Base-by-base conservation (phyloP, 2,113 vertebrate species). In the Lampris megalopsis region DNA sequence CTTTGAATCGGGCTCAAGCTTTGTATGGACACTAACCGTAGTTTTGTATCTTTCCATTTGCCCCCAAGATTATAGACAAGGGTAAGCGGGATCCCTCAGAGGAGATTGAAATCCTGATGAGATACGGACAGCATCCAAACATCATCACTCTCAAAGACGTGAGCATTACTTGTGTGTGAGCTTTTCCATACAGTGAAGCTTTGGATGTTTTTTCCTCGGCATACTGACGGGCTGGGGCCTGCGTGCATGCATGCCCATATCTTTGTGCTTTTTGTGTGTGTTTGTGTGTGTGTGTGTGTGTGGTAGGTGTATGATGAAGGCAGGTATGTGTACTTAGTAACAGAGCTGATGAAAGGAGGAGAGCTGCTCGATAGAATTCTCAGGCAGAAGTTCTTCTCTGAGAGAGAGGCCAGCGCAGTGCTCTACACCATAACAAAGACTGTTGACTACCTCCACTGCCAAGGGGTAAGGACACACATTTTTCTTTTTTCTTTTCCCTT, bases 71-170 rank as follows among this genome's bases (percentile, higher is more conserved):
- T 84, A 99, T 99, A 90, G 98, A 99, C 91, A 99, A 99, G 94
- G 97, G 95, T 89, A 99, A 99, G 82, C 93, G 97, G 79, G 97
- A 99, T 78, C 98, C 98, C 1, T 98, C 98, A 2, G 97, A 99
- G 91, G 98, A 99, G 93, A 99, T 97, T 1, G 97, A 99, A 86
- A 99, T 99, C 90, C 93, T 99, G 71, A 98, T 99, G 97, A 93
- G 96, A 82, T 99, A 98, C 9, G 96, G 96, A 69, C 97, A 99
- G 54, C 98, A 99, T 73, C 97, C 97, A 57, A 99, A 99, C 86
- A 98, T 99, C 91, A 98, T 99, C 84, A 98, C 97, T 60, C 92
- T 99, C 75, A 99, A 99, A 88, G 98, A 99, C 85, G 98, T 99
- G 90, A 59, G 97, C 95, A 59, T 5, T 3, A 4, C 69, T 63